Percentiles rank a stretch among this genome's conserved stretches.
Conservation (phyloP, 2,797 vertebrate species). For the Cetoscarus ocellatus region DNA sequence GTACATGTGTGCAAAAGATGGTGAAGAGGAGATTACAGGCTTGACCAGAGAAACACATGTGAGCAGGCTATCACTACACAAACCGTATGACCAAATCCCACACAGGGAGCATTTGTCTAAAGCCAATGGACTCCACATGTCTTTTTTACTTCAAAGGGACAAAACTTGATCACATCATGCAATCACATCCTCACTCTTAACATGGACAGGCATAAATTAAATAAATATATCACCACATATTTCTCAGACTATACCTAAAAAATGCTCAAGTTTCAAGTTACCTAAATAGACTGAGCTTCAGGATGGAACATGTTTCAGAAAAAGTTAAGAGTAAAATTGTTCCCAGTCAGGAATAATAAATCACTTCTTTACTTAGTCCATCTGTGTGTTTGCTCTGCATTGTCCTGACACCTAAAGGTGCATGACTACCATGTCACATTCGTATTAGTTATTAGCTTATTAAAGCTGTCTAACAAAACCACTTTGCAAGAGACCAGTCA, state of each 20-base stretch:
- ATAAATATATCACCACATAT: background rate
- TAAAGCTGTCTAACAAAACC: background rate
- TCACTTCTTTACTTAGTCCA: background rate
- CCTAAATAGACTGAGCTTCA: too few species aligned
- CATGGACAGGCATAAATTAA: conserved; percentile 17
- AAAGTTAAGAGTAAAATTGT: too few species aligned
- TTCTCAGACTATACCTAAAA: conserved; percentile 5
- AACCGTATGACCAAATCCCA: conserved; percentile 65
- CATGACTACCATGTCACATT: background rate
- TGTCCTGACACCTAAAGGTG: conserved; percentile 63
- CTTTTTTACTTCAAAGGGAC: conserved; percentile 63
- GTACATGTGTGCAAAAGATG: conserved; percentile 55
- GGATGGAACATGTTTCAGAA: too few species aligned
- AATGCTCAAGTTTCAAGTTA: too few species aligned
- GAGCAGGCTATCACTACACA: conserved; percentile 56
- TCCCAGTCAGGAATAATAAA: too few species aligned
- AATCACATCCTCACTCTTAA: conserved; percentile 28
- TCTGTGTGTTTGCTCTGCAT: conserved; percentile 39
- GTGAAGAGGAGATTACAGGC: conserved; percentile 33
- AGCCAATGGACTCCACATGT: conserved; percentile 73
- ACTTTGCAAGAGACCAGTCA: background rate
- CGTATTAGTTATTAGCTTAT: background rate
- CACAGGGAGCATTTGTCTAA: conserved; percentile 64
- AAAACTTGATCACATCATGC: conserved; percentile 44
- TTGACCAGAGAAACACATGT: conserved; percentile 46